Conservation (phyloP, 2,113 vertebrate genomes). For the Coptodon rendalli region DNA sequence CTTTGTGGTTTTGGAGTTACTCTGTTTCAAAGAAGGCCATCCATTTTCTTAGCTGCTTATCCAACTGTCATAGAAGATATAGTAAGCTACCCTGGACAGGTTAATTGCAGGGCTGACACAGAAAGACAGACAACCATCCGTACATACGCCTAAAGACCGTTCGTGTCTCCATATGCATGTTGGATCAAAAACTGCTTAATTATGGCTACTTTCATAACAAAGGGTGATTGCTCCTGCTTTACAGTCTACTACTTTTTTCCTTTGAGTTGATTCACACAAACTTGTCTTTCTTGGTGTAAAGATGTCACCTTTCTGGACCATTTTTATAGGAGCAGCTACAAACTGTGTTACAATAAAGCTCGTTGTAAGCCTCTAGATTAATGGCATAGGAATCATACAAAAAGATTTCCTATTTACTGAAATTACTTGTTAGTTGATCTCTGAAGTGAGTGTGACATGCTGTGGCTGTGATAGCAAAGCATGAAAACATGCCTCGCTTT, state of each 20-base stretch:
- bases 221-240: not conserved
- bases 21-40: not conserved
- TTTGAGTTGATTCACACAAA: not conserved
- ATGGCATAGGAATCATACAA: not conserved
- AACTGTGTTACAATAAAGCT: fast-evolving
- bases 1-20: not conserved
- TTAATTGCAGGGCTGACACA: not conserved
- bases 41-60: not conserved
- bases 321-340: not conserved
- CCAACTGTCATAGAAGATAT: fast-evolving
- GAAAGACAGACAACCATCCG: fast-evolving
- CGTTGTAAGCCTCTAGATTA: not conserved
- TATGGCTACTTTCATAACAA: not conserved
- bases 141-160: fast-evolving
- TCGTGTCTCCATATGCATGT: fast-evolving
- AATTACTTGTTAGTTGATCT: not conserved
- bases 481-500: not conserved
- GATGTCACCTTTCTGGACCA: fast-evolving
- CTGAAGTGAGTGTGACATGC: not conserved
- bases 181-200: not conserved
- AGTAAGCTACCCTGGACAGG: not conserved
- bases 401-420: not conserved
- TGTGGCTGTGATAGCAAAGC: not conserved
- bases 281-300: not conserved
- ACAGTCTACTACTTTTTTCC: fast-evolving